Percentiles rank a stretch among this genome's conserved stretches.
phyloP scores from a whole-genome alignment of 2,113 vertebrate genomes.

The Neogale vison region DNA sequence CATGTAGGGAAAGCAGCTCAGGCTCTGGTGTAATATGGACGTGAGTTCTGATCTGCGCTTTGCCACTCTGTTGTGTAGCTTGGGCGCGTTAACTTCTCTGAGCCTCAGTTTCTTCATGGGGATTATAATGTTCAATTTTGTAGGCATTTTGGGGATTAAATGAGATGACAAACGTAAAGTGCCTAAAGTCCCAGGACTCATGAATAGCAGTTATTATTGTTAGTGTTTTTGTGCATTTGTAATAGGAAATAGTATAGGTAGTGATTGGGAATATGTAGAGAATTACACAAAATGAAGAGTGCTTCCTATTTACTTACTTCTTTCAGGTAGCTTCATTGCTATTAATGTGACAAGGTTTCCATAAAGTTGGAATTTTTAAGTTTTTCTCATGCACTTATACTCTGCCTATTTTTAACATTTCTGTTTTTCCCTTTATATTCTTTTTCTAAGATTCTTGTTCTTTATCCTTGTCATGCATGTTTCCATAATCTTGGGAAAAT shows the following conservation, averaged over 20 bases:
- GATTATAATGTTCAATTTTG: background rate
- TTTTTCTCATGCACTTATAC: constrained; percentile 43
- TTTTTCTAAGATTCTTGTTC: constrained; percentile 62
- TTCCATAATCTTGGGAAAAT: constrained; percentile 45
- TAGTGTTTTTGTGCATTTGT: constrained; percentile 14
- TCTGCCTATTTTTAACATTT: constrained; percentile 44
- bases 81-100: constrained; percentile 67
- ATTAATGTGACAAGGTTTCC: background rate
- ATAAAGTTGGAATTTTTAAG: background rate
- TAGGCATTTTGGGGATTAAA: background rate
- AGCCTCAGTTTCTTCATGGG: constrained; percentile 66
- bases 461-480: constrained; percentile 50
- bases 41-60: background rate
- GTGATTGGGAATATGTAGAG: background rate
- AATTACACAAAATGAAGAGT: background rate
- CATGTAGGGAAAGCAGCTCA: background rate
- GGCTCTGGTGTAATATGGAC: background rate
- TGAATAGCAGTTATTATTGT: background rate
- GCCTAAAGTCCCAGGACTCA: background rate
- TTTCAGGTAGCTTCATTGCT: constrained; percentile 22
- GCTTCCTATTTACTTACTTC: background rate
- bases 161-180: constrained; percentile 2
- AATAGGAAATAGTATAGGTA: background rate
- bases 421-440: constrained; percentile 50
- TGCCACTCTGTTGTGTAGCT: background rate